Conservation (phyloP, 2,797 vertebrate species). For the Odontamblyopus lacepedii region DNA sequence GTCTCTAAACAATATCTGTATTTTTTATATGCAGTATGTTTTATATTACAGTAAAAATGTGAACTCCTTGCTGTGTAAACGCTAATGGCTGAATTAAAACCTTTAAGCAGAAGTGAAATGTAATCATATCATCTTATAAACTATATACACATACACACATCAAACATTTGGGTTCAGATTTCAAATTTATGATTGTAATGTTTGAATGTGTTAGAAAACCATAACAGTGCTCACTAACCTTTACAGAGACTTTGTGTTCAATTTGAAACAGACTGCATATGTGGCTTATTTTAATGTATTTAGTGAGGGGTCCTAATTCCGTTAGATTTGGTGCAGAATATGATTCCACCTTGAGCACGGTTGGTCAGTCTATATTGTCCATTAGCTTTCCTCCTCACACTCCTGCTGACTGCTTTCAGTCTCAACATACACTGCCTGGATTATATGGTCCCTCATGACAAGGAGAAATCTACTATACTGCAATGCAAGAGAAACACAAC, state of each 20-base stretch:
- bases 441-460: not conserved
- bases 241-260: not conserved
- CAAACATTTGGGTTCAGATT: not conserved
- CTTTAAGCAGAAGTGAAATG: not conserved
- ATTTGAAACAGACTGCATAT: not conserved
- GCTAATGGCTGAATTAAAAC: not conserved
- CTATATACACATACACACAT: not conserved
- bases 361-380: not conserved
- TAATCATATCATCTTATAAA: not conserved
- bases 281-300: not conserved
- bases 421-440: not conserved
- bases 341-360: not conserved
- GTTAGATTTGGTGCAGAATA: constrained; percentile 6
- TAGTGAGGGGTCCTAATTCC: not conserved
- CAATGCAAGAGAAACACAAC: not conserved
- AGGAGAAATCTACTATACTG: not conserved
- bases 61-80: not conserved
- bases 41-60: not conserved
- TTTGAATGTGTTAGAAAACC: not conserved
- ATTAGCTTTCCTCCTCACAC: constrained; percentile 2
- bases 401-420: not conserved
- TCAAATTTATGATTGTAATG: not conserved
- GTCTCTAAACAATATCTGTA: not conserved
- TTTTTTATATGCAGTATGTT: not conserved
- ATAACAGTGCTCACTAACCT: not conserved